Conservation (phyloP, 2,888 invertebrate species). For the Pammene fasciana region DNA sequence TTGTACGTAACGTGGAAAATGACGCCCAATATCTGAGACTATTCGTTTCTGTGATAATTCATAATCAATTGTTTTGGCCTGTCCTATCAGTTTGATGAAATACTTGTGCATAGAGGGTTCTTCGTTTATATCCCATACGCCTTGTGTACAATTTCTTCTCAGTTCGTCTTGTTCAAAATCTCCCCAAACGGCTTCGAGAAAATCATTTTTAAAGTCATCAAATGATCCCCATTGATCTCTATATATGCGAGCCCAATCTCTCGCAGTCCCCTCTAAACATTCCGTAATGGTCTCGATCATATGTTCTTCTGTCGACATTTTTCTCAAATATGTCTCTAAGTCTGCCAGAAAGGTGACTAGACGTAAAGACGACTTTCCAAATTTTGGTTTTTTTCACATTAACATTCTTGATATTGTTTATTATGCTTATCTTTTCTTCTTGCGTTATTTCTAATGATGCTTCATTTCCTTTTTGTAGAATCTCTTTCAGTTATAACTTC, state of each 20-base stretch:
- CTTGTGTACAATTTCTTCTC: slow-evolving; percentile 2
- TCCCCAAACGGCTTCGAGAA: slow-evolving; percentile 1
- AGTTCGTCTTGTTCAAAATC: background rate
- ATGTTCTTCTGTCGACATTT: background rate
- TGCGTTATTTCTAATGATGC: too few species aligned
- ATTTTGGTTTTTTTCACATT: background rate
- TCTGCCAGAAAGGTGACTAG: background rate
- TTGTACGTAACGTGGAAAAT: too few species aligned
- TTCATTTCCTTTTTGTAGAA: background rate
- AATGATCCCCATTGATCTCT: background rate
- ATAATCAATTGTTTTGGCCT: too few species aligned
- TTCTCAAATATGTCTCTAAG: background rate
- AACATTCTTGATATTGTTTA: background rate
- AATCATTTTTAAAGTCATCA: background rate
- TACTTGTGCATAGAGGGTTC: background rate
- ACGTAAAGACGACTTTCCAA: background rate
- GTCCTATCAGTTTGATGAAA: background rate
- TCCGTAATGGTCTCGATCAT: background rate
- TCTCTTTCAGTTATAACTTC: background rate
- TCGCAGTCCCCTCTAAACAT: background rate
- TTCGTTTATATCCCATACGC: background rate
- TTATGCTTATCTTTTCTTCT: background rate
- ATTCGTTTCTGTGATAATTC: too few species aligned
- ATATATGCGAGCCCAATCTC: background rate
- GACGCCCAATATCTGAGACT: too few species aligned